Conservation (phyloP, 1,140 invertebrate species). For the Chionoecetes opilio region DNA sequence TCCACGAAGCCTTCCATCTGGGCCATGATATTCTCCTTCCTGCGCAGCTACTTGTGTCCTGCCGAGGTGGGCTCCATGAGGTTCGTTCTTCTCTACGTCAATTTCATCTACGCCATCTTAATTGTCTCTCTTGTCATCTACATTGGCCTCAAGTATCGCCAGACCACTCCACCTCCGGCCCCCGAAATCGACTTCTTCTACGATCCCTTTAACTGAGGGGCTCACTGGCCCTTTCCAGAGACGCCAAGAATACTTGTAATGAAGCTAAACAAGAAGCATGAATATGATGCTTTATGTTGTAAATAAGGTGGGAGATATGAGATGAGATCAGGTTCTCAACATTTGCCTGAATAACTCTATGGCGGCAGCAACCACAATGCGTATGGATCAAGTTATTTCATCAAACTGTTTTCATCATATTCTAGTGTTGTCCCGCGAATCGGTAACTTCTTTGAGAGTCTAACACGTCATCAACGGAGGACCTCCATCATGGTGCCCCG, state of each 20-base stretch:
- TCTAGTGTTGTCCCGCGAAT: no score
- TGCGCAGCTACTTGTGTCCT: conserved; percentile 67
- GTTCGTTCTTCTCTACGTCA: conserved; percentile 69
- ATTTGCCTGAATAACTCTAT: no score
- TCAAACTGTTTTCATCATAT: no score
- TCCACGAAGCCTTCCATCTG: neutral
- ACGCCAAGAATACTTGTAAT: neutral
- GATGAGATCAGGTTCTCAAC: no score
- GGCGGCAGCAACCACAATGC: no score
- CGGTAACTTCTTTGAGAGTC: neutral
- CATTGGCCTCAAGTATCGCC: conserved; percentile 66
- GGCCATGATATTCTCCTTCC: conserved; percentile 32
- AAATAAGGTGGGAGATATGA: no score
- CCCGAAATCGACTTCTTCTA: conserved; percentile 56
- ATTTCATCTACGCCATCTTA: conserved; percentile 73
- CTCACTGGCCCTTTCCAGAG: neutral
- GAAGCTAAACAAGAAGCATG: no score
- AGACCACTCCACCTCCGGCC: conserved; percentile 36
- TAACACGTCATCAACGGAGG: neutral
- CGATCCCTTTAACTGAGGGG: conserved; percentile 53
- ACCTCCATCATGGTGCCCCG: neutral
- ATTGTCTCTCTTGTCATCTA: conserved; percentile 62
- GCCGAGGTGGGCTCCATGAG: conserved; percentile 69
- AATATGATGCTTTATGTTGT: no score
- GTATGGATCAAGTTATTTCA: no score